Conservation (phyloP, 1,140 invertebrate species). For the Drosophila sucinea region DNA sequence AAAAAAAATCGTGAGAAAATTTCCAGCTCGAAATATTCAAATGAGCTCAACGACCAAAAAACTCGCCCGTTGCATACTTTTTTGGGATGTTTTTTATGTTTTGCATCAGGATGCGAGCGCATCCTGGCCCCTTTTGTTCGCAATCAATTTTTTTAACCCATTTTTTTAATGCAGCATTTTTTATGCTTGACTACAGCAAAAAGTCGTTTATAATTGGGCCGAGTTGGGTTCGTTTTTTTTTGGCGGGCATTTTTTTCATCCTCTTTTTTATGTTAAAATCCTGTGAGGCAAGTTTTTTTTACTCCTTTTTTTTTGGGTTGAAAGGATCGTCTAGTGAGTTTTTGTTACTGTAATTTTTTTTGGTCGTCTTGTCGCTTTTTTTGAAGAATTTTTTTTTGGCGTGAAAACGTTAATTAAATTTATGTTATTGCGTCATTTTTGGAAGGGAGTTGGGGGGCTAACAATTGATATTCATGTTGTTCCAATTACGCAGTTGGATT, state of each 20-base stretch:
- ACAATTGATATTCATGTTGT: constrained; percentile 19
- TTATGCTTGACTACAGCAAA: constrained; percentile 77
- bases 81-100: constrained; percentile 57
- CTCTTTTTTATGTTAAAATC: constrained; percentile 59
- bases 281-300: constrained; percentile 72
- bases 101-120: constrained; percentile 47
- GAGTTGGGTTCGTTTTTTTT: constrained; percentile 48
- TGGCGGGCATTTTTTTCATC: constrained; percentile 30
- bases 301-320: constrained; percentile 17
- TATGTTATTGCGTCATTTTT: constrained; percentile 66
- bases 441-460: constrained; percentile 10
- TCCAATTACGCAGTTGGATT: constrained; percentile 64
- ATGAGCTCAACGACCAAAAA: constrained; percentile 54
- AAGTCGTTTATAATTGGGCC: constrained; percentile 74
- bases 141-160: constrained; percentile 65
- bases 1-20: constrained; percentile 78
- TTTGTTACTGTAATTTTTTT: constrained; percentile 62
- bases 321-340: constrained; percentile 43
- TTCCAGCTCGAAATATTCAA: constrained; percentile 75
- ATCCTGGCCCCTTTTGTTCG: constrained; percentile 57
- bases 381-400: constrained; percentile 38
- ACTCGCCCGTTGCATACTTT: constrained; percentile 66
- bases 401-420: constrained; percentile 74
- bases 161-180: constrained; percentile 69
- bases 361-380: constrained; percentile 11